phyloP scores from a whole-genome alignment of 2,797 vertebrate species.

The Merluccius polli region DNA sequence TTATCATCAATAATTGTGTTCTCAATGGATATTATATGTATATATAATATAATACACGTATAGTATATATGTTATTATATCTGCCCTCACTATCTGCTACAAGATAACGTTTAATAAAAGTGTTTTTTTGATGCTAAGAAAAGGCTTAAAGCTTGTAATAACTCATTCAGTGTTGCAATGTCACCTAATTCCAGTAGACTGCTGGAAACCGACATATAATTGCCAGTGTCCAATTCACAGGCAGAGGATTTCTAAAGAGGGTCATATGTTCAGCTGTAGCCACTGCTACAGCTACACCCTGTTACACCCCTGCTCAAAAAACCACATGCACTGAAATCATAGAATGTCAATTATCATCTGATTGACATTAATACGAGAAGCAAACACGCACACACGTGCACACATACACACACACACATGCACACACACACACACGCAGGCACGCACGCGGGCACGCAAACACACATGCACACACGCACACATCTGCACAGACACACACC shows the following conservation, averaged over 20 bases:
- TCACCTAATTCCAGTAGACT: neutral
- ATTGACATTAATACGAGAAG: conserved; percentile 4
- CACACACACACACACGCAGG: neutral
- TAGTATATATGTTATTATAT: neutral
- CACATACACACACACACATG: neutral
- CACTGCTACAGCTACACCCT: conserved; percentile 17
- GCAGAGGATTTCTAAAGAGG: neutral
- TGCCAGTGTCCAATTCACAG: neutral
- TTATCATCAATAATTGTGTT: conserved; percentile 3
- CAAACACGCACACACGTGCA: conserved; percentile 17
- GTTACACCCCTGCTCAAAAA: conserved; percentile 1
- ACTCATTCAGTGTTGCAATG: neutral
- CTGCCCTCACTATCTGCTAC: neutral
- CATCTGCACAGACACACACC: conserved; percentile 14
- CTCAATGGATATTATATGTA: neutral
- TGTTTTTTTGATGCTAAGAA: neutral
- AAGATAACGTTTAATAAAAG: neutral
- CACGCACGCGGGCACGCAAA: neutral
- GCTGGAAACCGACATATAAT: neutral
- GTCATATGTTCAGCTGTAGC: conserved; percentile 19
- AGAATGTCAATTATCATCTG: conserved; percentile 9
- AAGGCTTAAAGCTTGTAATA: neutral
- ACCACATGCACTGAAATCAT: conserved; percentile 19
- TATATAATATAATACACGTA: neutral
- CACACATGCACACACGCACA: conserved; percentile 6